phyloP scores from a whole-genome alignment of 1,140 invertebrate species.

The Drosophila nebulosa region DNA sequence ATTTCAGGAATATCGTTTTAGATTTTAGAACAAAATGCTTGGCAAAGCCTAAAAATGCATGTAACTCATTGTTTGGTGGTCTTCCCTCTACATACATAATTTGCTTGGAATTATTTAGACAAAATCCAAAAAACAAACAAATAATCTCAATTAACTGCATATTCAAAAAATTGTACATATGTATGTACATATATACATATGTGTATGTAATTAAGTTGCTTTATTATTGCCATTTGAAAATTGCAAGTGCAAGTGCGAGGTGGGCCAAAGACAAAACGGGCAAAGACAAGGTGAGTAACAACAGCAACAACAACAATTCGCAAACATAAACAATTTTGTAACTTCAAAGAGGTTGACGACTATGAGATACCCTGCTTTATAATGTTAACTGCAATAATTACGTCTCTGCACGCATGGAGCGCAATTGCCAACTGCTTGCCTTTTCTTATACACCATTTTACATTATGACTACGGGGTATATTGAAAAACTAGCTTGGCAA shows the following conservation, averaged over 20 bases:
- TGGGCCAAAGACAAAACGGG: constrained; percentile 59
- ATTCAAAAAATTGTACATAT: neutral
- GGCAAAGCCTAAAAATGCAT: no score
- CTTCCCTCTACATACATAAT: neutral
- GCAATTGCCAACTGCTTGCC: neutral
- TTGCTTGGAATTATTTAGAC: neutral
- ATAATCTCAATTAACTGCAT: neutral
- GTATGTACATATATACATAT: neutral
- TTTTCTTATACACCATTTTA: neutral
- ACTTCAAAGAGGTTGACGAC: neutral
- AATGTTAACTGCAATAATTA: neutral
- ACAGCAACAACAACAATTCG: constrained; percentile 3
- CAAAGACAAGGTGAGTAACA: constrained; percentile 67
- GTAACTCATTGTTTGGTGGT: neutral
- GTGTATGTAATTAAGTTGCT: constrained; percentile 10
- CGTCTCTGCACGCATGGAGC: neutral
- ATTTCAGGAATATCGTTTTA: no score
- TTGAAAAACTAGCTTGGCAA: constrained; percentile 4
- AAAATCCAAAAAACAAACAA: neutral
- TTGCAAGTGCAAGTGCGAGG: constrained; percentile 65
- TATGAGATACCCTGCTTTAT: neutral
- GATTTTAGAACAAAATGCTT: no score
- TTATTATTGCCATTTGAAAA: constrained; percentile 28
- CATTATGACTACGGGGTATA: neutral
- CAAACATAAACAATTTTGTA: neutral